phyloP scores from a whole-genome alignment of 2,888 invertebrate genomes.

The Uropetala carovei region DNA sequence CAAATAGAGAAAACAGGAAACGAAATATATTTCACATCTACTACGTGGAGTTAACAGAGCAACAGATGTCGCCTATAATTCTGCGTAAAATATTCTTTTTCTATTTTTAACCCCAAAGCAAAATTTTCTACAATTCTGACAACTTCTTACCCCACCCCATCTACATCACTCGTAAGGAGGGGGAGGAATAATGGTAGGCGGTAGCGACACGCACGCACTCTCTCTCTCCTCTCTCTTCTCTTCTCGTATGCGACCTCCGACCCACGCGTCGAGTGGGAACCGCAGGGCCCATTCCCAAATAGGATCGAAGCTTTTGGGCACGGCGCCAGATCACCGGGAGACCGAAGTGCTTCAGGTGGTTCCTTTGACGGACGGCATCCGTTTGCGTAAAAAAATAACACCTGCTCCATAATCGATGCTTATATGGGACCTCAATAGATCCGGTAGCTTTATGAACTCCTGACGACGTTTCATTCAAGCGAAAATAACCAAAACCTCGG shows the following conservation, averaged over 20 bases:
- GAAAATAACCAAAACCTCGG: not conserved
- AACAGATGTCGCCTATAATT: no score
- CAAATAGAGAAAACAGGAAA: no score
- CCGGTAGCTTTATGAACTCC: not conserved
- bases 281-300: not conserved
- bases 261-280: not conserved
- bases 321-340: not conserved
- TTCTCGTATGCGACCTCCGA: not conserved
- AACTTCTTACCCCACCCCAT: no score
- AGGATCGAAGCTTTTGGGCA: not conserved
- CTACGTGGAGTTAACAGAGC: no score
- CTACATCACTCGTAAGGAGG: not conserved
- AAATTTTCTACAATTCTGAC: no score
- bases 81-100: no score
- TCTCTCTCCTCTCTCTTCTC: not conserved
- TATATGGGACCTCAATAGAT: not conserved
- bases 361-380: not conserved
- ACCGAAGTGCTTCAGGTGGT: not conserved
- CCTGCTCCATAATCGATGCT: conserved; percentile 1
- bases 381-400: not conserved
- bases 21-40: no score
- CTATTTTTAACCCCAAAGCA: no score
- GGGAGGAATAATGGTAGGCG: not conserved
- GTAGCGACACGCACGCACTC: not conserved
- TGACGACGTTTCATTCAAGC: not conserved